Evolutionary conservation across 2,113 vertebrate genomes (phyloP), one percentile per base, ranked within the genome.

Genomic region (Eptatretus burgeri): DNA sequence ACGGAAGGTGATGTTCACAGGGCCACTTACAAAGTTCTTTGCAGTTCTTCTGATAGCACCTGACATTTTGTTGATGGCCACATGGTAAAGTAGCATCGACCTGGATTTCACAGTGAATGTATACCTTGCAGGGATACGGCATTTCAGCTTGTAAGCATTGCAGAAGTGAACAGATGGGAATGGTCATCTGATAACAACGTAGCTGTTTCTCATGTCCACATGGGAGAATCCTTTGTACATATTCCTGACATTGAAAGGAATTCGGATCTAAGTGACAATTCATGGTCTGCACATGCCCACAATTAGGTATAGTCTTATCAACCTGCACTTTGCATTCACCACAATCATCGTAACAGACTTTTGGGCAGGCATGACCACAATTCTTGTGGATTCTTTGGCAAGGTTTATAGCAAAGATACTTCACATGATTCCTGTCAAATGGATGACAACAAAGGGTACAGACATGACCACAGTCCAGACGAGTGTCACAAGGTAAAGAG

Each of bases 361-460:
- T 51, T 1, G 69, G 68, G 66, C 89, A 95, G 65, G 64, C 75
- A 73, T 93, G 89, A 51, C 78, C 80, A 1, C 73, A 69, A 3
- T 67, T 69, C 65, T 87, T 93, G 51, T 85, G 67, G 14, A 78
- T 71, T 68, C 79, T 84, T 64, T 75, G 71, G 67, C 87, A 95
- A 8, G 74, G 72, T 69, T 93, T 93, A 63, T 53, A 19, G 67
- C 87, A 94, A 66, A 71, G 68, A 67, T 78, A 83, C 16, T 79
- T 49, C 67, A 77, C 76, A 74, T 95, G 89, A 5, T 78, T 71
- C 0, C 64, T 62, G 67, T 95, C 85, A 3, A 84, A 86, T 0
- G 89, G 81, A 73, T 95, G 87, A 68, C 89, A 95, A 16, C 78
- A 79, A 1, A 80, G 77, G 9, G 76, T 18, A 49, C 89, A 95